Base-by-base conservation (phyloP, 1,140 invertebrate species). In the Anastatus disparis region DNA sequence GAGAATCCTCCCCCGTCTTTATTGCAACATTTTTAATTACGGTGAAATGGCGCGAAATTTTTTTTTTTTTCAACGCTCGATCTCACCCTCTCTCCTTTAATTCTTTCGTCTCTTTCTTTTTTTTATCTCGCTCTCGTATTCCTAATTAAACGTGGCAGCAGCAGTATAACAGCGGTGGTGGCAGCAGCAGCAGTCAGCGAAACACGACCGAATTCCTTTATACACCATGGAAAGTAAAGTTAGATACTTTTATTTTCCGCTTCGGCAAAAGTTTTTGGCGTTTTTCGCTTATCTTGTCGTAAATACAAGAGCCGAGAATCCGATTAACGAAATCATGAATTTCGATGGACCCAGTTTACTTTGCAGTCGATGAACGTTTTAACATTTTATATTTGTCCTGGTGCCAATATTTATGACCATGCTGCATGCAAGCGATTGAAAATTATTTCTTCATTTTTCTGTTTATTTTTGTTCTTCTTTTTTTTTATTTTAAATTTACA, bases 1-100 rank as follows among this genome's bases (percentile, higher is more conserved):
- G 75, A 67, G 69, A 74, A 73, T 74, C 75, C 77, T 76, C 75
- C 73, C 75, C 44, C 74, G 68, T 75, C 75, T 76, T 76, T 74
- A 75, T 71, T 76, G 76, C 76, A 78, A 79, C 78, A 78, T 78
- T 81, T 81, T 79, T 81, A 81, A 81, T 81, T 81, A 81, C 78
- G 68, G 75, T 76, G 76, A 81, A 79, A 81, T 78, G 74, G 77
- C 72, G 74, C 74, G 78, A 79, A 81, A 79, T 80, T 79, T 78
- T 75, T 76, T 77, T 76, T 31, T n/a, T n/a, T n/a, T n/a, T n/a
- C n/a, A n/a, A n/a, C n/a, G n/a, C n/a, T n/a, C n/a, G n/a, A n/a
- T n/a, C 72, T 27, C 69, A 56, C 50, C 69, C 56, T 55, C 67
- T 70, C 67, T n/a, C 31, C 10, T 35, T 42, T 58, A 56, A 70